Conservation (phyloP, 2,888 invertebrate genomes). For the Pachydiplax longipennis region DNA sequence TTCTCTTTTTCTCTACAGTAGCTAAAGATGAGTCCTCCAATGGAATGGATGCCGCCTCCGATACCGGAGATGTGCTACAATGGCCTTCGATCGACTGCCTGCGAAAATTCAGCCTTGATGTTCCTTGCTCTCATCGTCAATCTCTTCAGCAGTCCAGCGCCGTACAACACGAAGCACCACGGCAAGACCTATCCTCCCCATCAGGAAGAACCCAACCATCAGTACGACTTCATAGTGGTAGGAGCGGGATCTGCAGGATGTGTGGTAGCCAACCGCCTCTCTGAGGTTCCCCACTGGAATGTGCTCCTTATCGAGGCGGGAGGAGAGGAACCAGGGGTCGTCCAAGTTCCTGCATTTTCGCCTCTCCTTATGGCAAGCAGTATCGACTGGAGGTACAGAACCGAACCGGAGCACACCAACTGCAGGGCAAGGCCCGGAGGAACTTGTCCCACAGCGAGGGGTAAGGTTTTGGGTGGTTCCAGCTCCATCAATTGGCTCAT, state of each 20-base stretch:
- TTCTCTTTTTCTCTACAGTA: neutral
- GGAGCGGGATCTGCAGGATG: constrained; percentile 75
- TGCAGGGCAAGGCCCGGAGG: constrained; percentile 61
- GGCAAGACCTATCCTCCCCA: constrained; percentile 66
- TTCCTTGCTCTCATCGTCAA: constrained; percentile 67
- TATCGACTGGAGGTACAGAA: constrained; percentile 54
- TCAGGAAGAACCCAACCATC: constrained; percentile 52
- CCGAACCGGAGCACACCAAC: constrained; percentile 67
- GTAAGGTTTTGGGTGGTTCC: constrained; percentile 83
- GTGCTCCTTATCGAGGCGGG: constrained; percentile 52
- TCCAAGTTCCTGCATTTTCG: constrained; percentile 50
- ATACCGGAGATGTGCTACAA: constrained; percentile 49
- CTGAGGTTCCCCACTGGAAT: constrained; percentile 59
- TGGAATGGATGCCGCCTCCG: constrained; percentile 14
- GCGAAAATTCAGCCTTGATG: constrained; percentile 60
- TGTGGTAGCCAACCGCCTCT: constrained; percentile 70
- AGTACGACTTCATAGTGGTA: constrained; percentile 70
- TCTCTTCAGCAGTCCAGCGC: constrained; percentile 64
- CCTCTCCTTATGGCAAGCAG: constrained; percentile 50
- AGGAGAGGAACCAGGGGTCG: constrained; percentile 49
- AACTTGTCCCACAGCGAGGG: constrained; percentile 71
- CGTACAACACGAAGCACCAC: constrained; percentile 46
- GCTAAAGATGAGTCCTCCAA: neutral
- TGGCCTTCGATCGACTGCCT: constrained; percentile 47
- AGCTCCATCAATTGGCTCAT: constrained; percentile 84